A percentile compares a stretch with the other conserved stretches of the same genome.
Conservation (phyloP, 2,797 vertebrate genomes). For the Ctenochaetus hawaiiensis region DNA sequence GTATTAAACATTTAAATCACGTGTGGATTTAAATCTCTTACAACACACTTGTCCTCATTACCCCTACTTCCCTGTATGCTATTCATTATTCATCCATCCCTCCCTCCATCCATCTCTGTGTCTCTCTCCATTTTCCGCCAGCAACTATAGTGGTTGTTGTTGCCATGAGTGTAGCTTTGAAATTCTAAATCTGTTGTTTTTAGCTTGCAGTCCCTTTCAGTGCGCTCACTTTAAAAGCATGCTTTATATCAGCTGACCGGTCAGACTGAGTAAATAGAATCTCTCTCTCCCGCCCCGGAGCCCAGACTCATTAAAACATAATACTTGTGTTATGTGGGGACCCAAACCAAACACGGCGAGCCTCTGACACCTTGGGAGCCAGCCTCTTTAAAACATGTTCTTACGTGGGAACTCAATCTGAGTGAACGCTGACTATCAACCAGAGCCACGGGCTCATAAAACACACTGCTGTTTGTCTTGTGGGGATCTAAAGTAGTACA, state of each 20-base stretch:
- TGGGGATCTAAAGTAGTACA: conserved; percentile 32
- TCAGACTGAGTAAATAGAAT: conserved; percentile 49
- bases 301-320: conserved; percentile 64
- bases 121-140: conserved; percentile 21
- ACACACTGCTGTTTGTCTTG: conserved; percentile 11
- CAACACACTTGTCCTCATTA: conserved; percentile 47
- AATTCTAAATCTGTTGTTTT: conserved; percentile 49
- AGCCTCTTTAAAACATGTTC: conserved; percentile 47
- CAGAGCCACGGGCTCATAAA: neutral
- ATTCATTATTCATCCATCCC: conserved; percentile 61
- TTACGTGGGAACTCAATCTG: conserved; percentile 1
- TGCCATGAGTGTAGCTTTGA: conserved; percentile 50
- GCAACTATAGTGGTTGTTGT: conserved; percentile 30
- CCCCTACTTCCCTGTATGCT: conserved; percentile 19
- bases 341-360: conserved; percentile 43
- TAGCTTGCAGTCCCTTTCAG: conserved; percentile 37
- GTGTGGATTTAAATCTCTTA: conserved; percentile 41
- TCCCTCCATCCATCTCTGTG: conserved; percentile 3
- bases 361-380: conserved; percentile 30
- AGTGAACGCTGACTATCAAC: conserved; percentile 16
- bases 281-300: conserved; percentile 39
- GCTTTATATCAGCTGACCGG: conserved; percentile 57
- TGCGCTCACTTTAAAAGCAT: conserved; percentile 55
- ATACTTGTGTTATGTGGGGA: conserved; percentile 49
- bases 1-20: conserved; percentile 30